These are phyloP conservation scores for Schmidtea mediterranea DNA, from an alignment of 1,140 invertebrate genomes.

Conservation along the genomic window DNA sequence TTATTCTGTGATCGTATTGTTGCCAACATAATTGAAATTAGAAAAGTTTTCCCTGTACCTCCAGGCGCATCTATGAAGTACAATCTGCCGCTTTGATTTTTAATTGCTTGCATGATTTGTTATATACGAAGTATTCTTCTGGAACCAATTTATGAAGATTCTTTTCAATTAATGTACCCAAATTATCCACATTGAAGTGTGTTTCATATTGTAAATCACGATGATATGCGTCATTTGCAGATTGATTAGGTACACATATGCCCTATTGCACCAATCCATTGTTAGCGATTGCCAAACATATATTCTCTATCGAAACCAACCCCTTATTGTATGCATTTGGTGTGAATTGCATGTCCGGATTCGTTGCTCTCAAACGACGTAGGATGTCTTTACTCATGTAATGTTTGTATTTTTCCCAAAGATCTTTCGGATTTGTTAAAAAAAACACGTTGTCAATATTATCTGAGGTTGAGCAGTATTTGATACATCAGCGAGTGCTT, in stretches of 20 bases:
- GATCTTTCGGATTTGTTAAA: too few species aligned
- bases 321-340: conserved; percentile 6
- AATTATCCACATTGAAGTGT: conserved; percentile 5
- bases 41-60: too few species aligned
- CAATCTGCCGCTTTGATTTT: too few species aligned
- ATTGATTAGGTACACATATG: conserved; percentile 8
- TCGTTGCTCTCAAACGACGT: conserved; percentile 3
- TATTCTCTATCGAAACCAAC: conserved; percentile 9
- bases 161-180: conserved; percentile 4
- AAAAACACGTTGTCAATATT: too few species aligned
- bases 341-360: conserved; percentile 7
- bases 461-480: too few species aligned
- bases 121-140: too few species aligned
- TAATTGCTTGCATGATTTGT: too few species aligned
- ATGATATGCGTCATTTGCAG: not conserved
- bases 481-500: too few species aligned
- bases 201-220: conserved; percentile 8
- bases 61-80: conserved; percentile 5
- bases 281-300: not conserved
- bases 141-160: conserved; percentile 6
- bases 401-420: too few species aligned
- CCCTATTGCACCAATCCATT: conserved; percentile 1
- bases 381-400: conserved; percentile 9
- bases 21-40: too few species aligned
- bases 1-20: too few species aligned